A percentile compares a stretch with the other conserved stretches of the same genome.
phyloP scores from a whole-genome alignment of 64 coral and sea anemone genomes.

The Montipora efflorescens region DNA sequence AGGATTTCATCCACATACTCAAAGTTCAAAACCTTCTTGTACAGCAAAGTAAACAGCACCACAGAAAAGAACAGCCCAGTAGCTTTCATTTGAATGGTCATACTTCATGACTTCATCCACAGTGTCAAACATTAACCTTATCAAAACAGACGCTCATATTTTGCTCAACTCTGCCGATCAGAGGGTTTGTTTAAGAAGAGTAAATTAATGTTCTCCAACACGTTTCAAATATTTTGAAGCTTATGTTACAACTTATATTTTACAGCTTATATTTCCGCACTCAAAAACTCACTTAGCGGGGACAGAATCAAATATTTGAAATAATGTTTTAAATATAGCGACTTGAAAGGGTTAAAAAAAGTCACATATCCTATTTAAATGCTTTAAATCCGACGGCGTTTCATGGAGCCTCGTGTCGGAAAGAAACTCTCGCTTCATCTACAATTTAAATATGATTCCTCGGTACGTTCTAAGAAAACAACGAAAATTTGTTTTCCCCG shows the following conservation, averaged over 20 bases:
- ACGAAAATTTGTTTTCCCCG: neutral
- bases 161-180: no score
- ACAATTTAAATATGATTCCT: neutral
- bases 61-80: no score
- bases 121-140: no score
- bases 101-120: no score
- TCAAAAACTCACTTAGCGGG: slow-evolving; percentile 32
- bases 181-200: neutral
- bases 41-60: no score
- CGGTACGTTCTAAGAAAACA: neutral
- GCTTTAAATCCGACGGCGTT: neutral
- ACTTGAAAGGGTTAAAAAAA: neutral
- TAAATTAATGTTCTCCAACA: neutral
- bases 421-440: neutral
- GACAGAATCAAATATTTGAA: neutral
- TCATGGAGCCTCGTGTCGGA: neutral
- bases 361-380: neutral
- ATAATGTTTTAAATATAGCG: neutral
- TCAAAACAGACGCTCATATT: no score
- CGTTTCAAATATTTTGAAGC: neutral
- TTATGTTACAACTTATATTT: neutral
- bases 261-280: neutral
- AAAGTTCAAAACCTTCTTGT: neutral
- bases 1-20: neutral
- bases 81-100: no score